Percentiles rank a stretch among this genome's conserved stretches.
Conservation (phyloP, 2,888 invertebrate genomes). For the Gastracanthus pulcherrimus region DNA sequence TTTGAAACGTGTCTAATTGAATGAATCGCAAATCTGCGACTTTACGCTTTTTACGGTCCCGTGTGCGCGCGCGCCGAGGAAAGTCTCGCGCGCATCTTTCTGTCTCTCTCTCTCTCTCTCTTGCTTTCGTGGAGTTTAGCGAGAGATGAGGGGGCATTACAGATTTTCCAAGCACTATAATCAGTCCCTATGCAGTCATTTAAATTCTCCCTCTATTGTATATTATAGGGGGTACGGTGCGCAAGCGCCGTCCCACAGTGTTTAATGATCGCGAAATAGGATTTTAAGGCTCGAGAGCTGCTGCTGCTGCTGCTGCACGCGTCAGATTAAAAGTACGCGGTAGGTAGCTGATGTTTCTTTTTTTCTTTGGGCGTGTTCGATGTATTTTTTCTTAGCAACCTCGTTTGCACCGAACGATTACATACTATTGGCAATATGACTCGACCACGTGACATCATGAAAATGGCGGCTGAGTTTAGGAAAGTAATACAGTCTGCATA, state of each 20-base stretch:
- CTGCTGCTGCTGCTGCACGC: background rate
- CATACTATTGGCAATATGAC: too few relatives aligned
- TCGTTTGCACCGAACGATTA: background rate
- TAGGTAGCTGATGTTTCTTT: background rate
- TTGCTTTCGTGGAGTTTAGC: background rate
- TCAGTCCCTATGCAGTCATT: background rate
- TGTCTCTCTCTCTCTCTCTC: background rate
- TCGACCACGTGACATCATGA: too few relatives aligned
- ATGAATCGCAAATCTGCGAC: constrained; percentile 55
- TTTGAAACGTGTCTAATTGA: constrained; percentile 56
- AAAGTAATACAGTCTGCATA: too few relatives aligned
- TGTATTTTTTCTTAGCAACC: background rate
- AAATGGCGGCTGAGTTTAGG: too few relatives aligned
- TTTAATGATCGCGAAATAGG: too few relatives aligned
- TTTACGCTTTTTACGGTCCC: constrained; percentile 47
- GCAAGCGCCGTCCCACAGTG: too few relatives aligned
- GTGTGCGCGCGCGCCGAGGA: background rate
- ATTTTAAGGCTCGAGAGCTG: background rate
- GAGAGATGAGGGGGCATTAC: background rate
- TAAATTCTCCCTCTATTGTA: background rate
- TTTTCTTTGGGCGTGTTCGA: background rate
- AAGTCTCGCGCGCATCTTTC: too few relatives aligned
- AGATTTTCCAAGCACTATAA: background rate
- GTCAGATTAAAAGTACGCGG: background rate
- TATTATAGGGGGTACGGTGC: background rate